Conservation (phyloP, 1,140 invertebrate genomes). For the Drosophila bifasciata region DNA sequence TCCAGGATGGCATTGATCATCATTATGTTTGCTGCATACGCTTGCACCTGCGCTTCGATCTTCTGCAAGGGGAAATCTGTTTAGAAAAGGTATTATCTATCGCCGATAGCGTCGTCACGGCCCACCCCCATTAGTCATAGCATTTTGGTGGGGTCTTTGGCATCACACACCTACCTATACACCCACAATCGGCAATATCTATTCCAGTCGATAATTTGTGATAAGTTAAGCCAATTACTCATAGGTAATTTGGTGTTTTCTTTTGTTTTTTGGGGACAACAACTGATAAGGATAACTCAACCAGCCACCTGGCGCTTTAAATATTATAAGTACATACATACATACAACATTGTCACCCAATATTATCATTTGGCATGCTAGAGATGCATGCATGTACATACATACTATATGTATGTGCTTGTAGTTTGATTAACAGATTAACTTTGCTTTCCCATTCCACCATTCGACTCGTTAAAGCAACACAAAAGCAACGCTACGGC, state of each 20-base stretch:
- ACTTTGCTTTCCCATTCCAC: no score
- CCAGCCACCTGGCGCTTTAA: background rate
- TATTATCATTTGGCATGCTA: background rate
- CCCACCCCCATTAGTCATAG: constrained; percentile 23
- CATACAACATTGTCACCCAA: background rate
- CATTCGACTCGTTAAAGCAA: no score
- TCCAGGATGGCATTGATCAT: constrained; percentile 86
- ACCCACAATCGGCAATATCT: constrained; percentile 14
- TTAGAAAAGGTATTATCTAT: constrained; percentile 8
- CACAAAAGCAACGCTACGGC: no score
- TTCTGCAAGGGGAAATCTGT: constrained; percentile 52
- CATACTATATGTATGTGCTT: background rate
- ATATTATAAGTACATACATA: background rate
- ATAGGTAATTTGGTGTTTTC: constrained; percentile 13
- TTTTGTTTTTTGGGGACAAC: constrained; percentile 30
- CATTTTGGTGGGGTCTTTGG: constrained; percentile 1
- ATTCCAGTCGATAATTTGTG: constrained; percentile 28
- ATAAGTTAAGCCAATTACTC: constrained; percentile 43
- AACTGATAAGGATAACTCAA: constrained; percentile 24
- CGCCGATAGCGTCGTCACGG: constrained; percentile 23
- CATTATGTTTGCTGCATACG: constrained; percentile 86
- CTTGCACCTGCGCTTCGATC: constrained; percentile 87
- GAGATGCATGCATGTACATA: no score
- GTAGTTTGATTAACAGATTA: no score
- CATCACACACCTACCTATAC: background rate